Evolutionary conservation across 2,888 invertebrate genomes (phyloP).

Genomic region (Camptogramma bilineatum): DNA sequence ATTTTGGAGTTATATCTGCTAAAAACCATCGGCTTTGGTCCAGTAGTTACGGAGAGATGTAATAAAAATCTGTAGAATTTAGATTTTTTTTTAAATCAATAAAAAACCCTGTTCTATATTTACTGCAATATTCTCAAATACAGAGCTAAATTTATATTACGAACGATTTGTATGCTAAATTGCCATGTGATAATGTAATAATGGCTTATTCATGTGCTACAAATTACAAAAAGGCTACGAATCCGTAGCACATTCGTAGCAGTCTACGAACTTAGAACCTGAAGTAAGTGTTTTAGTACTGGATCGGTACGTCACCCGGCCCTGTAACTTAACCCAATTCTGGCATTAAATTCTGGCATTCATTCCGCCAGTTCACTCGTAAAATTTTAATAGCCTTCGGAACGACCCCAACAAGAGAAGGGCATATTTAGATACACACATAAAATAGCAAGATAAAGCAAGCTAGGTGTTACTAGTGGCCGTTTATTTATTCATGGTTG

Average conservation of each 20-base stretch:
- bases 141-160: too few species aligned
- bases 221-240: neutral
- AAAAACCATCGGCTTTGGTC: too few species aligned
- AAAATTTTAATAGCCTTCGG: slow-evolving; percentile 80
- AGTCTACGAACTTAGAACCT: neutral
- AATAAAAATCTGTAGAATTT: too few species aligned
- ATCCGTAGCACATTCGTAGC: neutral
- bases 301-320: slow-evolving; percentile 65
- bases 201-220: too few species aligned
- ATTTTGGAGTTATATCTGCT: too few species aligned
- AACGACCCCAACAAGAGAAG: slow-evolving; percentile 61
- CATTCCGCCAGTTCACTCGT: slow-evolving; percentile 81
- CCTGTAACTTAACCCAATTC: slow-evolving; percentile 79
- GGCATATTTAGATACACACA: slow-evolving; percentile 37
- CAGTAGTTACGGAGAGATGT: too few species aligned
- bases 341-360: slow-evolving; percentile 78
- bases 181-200: too few species aligned
- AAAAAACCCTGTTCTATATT: too few species aligned
- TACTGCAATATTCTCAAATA: too few species aligned
- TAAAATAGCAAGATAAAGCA: slow-evolving; percentile 31
- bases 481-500: slow-evolving; percentile 40
- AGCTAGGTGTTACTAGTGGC: slow-evolving; percentile 37
- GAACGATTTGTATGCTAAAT: too few species aligned
- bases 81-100: too few species aligned
- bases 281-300: slow-evolving; percentile 41